Evolutionary conservation across 2,797 vertebrate genomes (phyloP).

Genomic region (Pipistrellus nathusii): DNA sequence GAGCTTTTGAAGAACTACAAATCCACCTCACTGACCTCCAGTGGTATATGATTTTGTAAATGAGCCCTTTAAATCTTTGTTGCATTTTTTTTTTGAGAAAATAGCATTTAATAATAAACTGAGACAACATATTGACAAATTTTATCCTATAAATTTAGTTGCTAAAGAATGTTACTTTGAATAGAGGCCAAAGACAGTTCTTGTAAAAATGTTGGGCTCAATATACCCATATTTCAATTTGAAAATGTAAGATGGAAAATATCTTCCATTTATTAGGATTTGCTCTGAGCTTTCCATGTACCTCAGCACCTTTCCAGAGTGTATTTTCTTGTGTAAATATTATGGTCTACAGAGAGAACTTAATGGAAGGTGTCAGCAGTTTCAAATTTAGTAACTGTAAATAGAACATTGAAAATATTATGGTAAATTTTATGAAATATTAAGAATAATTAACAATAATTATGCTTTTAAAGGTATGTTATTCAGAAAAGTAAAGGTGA

Average conservation of each 20-base stretch:
- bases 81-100: not conserved
- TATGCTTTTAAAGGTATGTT: not conserved
- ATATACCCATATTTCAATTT: conserved; percentile 28
- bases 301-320: not conserved
- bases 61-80: not conserved
- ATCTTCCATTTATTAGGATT: not conserved
- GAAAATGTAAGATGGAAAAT: not conserved
- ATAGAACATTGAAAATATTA: conserved; percentile 8
- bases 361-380: not conserved
- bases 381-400: conserved; percentile 3
- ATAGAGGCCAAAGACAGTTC: not conserved
- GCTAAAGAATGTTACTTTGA: not conserved
- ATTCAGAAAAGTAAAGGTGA: not conserved
- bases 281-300: not conserved
- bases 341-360: not conserved
- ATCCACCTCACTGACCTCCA: not conserved
- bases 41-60: not conserved
- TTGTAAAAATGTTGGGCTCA: conserved; percentile 10
- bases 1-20: not conserved
- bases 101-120: conserved; percentile 18
- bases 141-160: conserved; percentile 35
- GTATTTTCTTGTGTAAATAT: not conserved
- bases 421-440: conserved; percentile 21
- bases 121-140: not conserved
- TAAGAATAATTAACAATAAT: not conserved